Base-by-base conservation (phyloP, 2,113 vertebrate species). In the Haemorhous mexicanus region DNA sequence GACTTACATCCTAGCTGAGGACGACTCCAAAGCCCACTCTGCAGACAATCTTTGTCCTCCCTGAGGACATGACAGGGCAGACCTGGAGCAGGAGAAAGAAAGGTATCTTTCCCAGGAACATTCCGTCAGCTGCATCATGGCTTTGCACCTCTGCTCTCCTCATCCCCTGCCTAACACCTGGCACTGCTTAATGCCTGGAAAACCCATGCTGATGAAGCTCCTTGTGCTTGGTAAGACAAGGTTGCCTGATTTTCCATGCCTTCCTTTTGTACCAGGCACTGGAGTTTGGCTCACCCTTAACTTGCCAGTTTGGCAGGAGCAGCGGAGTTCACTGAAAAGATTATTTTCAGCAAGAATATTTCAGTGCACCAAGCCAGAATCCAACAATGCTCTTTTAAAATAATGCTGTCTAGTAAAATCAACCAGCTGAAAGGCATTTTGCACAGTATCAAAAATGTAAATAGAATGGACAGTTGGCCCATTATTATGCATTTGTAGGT, bases 361-460 rank as follows among this genome's bases (percentile, higher is more conserved):
- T 83, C 84, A 80, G 44, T n/a, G 32, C 21, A 44, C 46, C 41
- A 58, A 79, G 81, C 74, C 89, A 87, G 84, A 85, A 94, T 63
- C 16, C 55, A 85, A 70, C 59, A 66, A 84, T 33, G 28, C 2
- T 93, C 44, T 94, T 85, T 41, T 55, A 85, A 73, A 92, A 66
- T 77, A 87, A 83, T 37, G 35, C 46, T 90, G 63, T 77, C 84
- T 80, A 70, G 64, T 90, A 85, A 97, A 91, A 91, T 69, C 82
- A 95, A 66, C 67, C 84, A 88, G 78, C 49, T 94, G 93, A 94
- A 93, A 88, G 70, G 33, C 66, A 43, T 93, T 95, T 95, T 77
- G 27, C 50, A 77, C 70, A 70, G 82, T 59, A 88, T 85, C 59
- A 67, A 58, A 93, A 77, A 91, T 77, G 89, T 93, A 91, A 95